phyloP scores from a whole-genome alignment of 2,113 vertebrate genomes.

The Anas platyrhynchos region DNA sequence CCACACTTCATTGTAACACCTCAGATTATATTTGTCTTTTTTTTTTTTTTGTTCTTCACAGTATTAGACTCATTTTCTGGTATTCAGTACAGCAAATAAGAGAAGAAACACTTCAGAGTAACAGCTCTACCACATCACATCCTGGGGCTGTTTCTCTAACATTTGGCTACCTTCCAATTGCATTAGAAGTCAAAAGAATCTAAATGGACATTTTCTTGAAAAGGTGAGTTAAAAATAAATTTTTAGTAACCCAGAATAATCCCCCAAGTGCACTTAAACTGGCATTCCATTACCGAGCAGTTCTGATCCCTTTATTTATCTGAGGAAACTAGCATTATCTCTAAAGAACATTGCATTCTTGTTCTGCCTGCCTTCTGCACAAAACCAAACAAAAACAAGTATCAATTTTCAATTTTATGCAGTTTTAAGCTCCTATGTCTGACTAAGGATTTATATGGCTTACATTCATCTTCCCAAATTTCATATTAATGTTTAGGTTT shows the following conservation, averaged over 20 bases:
- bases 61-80: background rate
- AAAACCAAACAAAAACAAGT: conserved; percentile 20
- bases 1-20: background rate
- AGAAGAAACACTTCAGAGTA: background rate
- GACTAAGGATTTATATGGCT: conserved; percentile 14
- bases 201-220: conserved; percentile 3
- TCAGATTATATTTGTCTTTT: background rate
- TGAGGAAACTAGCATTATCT: background rate
- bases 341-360: background rate
- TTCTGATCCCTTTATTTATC: background rate
- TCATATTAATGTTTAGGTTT: background rate
- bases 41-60: background rate
- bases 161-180: background rate
- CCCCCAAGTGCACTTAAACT: background rate
- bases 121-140: background rate
- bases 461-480: background rate
- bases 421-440: background rate
- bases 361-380: background rate
- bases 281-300: background rate
- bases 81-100: background rate
- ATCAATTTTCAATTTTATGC: conserved; percentile 22
- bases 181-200: conserved; percentile 23
- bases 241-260: conserved; percentile 48
- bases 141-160: background rate
- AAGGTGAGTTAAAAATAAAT: conserved; percentile 36